A percentile compares a stretch with the other conserved stretches of the same genome.
These are phyloP conservation scores for Drosophila testacea DNA, from an alignment of 2,888 invertebrate species.

Conservation along the genomic window DNA sequence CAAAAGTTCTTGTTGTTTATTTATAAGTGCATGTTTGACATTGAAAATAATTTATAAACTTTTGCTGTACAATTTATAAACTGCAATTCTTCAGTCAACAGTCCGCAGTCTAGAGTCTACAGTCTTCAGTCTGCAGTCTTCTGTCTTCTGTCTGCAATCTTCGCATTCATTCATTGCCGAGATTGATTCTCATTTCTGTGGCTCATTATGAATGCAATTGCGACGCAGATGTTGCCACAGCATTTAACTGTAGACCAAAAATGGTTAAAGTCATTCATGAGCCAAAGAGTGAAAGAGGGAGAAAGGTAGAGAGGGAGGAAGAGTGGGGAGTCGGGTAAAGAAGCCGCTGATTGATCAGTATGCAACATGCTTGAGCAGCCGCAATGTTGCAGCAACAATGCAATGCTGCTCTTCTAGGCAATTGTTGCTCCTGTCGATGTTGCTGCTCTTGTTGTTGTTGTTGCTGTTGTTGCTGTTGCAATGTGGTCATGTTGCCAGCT, in stretches of 20 bases:
- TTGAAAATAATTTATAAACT: constrained; percentile 83
- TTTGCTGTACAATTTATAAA: constrained; percentile 69
- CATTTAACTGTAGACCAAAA: constrained; percentile 82
- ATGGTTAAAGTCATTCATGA: constrained; percentile 82
- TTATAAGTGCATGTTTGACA: constrained; percentile 80
- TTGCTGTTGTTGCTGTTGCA: constrained; percentile 32
- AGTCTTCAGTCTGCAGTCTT: neutral
- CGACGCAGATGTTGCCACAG: constrained; percentile 66
- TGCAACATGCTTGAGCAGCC: constrained; percentile 78
- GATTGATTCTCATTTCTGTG: constrained; percentile 46
- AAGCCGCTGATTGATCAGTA: constrained; percentile 82
- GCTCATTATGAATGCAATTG: constrained; percentile 78
- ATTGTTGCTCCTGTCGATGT: constrained; percentile 62
- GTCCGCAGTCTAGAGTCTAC: neutral
- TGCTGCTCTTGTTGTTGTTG: constrained; percentile 18
- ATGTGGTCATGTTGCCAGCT: constrained; percentile 71
- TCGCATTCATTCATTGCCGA: constrained; percentile 52
- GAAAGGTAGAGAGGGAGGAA: constrained; percentile 5
- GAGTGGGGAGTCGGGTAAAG: constrained; percentile 53
- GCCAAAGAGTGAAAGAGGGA: neutral
- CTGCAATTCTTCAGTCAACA: constrained; percentile 23
- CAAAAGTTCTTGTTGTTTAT: constrained; percentile 67
- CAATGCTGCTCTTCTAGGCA: constrained; percentile 59
- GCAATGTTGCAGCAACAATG: constrained; percentile 73
- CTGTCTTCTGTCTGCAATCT: constrained; percentile 4